phyloP scores from a whole-genome alignment of 1,140 invertebrate genomes.

The Apis florea region DNA sequence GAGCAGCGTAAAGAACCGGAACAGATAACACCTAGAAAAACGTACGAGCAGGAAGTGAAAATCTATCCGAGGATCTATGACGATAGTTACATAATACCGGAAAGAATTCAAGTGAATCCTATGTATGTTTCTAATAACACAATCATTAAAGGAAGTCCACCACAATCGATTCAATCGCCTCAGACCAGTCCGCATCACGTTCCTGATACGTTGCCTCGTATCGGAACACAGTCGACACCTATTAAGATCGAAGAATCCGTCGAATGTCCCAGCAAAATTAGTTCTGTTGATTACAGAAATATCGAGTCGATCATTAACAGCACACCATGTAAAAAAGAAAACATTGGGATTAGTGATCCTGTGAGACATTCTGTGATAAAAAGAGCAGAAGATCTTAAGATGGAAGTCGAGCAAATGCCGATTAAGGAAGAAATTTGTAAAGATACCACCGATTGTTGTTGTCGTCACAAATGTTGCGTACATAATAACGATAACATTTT shows the following conservation, averaged over 20 bases:
- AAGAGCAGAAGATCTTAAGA: slow-evolving; percentile 72
- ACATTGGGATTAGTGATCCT: slow-evolving; percentile 47
- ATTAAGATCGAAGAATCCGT: slow-evolving; percentile 73
- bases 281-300: slow-evolving; percentile 77
- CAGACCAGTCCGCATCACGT: slow-evolving; percentile 66
- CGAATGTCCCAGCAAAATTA: slow-evolving; percentile 63
- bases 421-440: slow-evolving; percentile 49
- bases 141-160: slow-evolving; percentile 52
- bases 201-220: slow-evolving; percentile 61
- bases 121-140: slow-evolving; percentile 47
- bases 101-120: slow-evolving; percentile 67
- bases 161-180: slow-evolving; percentile 55
- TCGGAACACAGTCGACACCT: slow-evolving; percentile 77
- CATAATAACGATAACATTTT: slow-evolving; percentile 73
- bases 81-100: slow-evolving; percentile 72
- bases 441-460: slow-evolving; percentile 67
- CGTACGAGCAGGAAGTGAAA: slow-evolving; percentile 67
- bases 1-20: slow-evolving; percentile 66
- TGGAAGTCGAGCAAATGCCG: slow-evolving; percentile 64
- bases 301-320: slow-evolving; percentile 78
- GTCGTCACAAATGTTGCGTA: slow-evolving; percentile 75
- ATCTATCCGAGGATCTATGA: slow-evolving; percentile 72
- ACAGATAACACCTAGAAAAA: slow-evolving; percentile 57
- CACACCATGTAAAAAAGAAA: slow-evolving; percentile 72
- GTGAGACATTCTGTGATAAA: slow-evolving; percentile 78